A percentile compares a stretch with the other conserved stretches of the same genome.
Evolutionary conservation across 2,113 vertebrate species (phyloP).

Genomic region (Bettongia penicillata): DNA sequence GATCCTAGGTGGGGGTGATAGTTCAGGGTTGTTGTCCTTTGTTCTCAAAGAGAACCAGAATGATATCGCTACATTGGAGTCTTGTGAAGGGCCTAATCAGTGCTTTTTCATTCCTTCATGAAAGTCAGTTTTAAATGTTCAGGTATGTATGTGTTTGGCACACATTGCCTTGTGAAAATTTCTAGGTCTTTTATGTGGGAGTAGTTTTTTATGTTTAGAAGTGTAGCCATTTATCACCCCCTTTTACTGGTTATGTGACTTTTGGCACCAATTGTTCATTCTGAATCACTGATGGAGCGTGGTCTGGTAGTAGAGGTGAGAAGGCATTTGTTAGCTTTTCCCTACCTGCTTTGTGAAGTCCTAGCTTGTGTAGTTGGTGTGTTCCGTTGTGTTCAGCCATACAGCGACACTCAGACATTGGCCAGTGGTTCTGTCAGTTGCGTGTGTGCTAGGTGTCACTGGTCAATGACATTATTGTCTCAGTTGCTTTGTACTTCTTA

Average conservation of each 20-base stretch:
- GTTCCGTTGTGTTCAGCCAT: not conserved
- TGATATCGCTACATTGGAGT: no score
- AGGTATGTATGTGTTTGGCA: not conserved
- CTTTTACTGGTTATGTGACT: not conserved
- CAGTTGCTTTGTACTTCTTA: not conserved
- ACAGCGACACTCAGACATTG: not conserved
- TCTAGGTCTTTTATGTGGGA: not conserved
- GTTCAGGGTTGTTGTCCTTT: no score
- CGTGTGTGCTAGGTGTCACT: not conserved
- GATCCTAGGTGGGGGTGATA: not conserved
- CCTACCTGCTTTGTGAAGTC: not conserved
- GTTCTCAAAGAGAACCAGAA: no score
- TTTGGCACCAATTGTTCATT: not conserved
- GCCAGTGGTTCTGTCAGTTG: no score
- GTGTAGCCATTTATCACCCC: not conserved
- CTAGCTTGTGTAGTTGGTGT: not conserved
- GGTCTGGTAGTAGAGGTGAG: not conserved
- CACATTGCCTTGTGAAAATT: not conserved
- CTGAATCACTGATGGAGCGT: no score
- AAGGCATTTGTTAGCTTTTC: not conserved
- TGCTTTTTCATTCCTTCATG: not conserved
- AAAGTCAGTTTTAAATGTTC: not conserved
- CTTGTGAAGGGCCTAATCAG: not conserved
- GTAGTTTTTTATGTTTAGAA: no score
- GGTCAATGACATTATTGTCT: not conserved